phyloP scores from a whole-genome alignment of 2,113 vertebrate species.

The Phasianus colchicus region DNA sequence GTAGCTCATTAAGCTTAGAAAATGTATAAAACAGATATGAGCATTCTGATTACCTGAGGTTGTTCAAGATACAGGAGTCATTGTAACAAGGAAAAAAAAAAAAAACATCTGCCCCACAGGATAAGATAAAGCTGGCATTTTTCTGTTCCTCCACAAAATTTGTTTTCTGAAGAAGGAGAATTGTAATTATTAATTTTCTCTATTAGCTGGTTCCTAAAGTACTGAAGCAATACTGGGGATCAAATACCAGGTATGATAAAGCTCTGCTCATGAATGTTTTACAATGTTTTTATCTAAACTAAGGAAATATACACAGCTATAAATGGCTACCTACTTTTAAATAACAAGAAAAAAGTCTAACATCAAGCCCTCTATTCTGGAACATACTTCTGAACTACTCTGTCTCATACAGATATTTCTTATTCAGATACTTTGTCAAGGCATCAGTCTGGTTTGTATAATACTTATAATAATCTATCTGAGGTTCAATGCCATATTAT shows the following conservation, averaged over 20 bases:
- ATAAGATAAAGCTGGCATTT: background rate
- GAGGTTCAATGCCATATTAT: background rate
- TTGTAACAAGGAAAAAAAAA: background rate
- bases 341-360: background rate
- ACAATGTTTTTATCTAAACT: background rate
- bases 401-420: background rate
- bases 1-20: background rate
- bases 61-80: background rate
- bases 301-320: background rate
- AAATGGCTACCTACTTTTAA: background rate
- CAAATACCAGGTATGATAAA: background rate
- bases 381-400: background rate
- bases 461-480: background rate
- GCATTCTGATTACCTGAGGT: background rate
- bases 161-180: background rate
- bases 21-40: background rate
- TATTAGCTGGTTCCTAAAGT: fast-evolving
- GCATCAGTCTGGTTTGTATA: background rate
- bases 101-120: background rate
- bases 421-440: background rate
- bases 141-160: background rate
- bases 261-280: background rate
- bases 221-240: background rate
- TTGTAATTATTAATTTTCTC: background rate
- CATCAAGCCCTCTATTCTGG: background rate